A percentile compares a stretch with the other conserved stretches of the same genome.
phyloP scores from a whole-genome alignment of 2,113 vertebrate species.

The Dipodomys merriami region DNA sequence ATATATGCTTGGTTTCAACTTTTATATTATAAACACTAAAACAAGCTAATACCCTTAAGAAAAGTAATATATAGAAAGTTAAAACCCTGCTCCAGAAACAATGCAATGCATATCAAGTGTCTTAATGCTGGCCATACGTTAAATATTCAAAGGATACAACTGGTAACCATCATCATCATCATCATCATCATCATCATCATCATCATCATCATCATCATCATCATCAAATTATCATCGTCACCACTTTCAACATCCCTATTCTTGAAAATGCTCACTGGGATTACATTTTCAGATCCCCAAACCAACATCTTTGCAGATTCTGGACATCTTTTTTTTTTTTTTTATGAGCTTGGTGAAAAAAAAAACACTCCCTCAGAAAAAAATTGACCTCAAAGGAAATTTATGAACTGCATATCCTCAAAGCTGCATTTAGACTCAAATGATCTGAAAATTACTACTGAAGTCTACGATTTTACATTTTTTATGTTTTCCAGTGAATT shows the following conservation, averaged over 20 bases:
- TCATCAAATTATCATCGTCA: no score
- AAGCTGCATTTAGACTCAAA: slow-evolving; percentile 47
- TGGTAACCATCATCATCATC: background rate
- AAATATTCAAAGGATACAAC: background rate
- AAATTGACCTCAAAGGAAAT: slow-evolving; percentile 62
- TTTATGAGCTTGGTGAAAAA: slow-evolving; percentile 33
- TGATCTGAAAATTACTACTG: slow-evolving; percentile 62
- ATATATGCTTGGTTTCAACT: slow-evolving; percentile 10
- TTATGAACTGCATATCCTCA: slow-evolving; percentile 47
- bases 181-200: background rate
- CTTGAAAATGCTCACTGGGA: background rate
- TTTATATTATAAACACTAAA: background rate
- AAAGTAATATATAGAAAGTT: background rate
- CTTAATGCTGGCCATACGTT: background rate
- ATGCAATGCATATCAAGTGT: background rate
- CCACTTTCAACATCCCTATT: background rate
- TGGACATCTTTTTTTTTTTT: background rate
- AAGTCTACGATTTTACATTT: slow-evolving; percentile 54
- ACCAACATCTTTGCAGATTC: background rate
- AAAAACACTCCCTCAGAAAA: background rate
- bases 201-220: background rate
- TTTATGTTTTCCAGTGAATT: slow-evolving; percentile 64
- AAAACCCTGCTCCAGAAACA: background rate
- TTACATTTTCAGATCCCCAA: background rate
- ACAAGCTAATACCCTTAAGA: background rate